A percentile compares a stretch with the other conserved stretches of the same genome.
phyloP scores from a whole-genome alignment of 2,797 vertebrate species.

The Cyclura pinguis region DNA sequence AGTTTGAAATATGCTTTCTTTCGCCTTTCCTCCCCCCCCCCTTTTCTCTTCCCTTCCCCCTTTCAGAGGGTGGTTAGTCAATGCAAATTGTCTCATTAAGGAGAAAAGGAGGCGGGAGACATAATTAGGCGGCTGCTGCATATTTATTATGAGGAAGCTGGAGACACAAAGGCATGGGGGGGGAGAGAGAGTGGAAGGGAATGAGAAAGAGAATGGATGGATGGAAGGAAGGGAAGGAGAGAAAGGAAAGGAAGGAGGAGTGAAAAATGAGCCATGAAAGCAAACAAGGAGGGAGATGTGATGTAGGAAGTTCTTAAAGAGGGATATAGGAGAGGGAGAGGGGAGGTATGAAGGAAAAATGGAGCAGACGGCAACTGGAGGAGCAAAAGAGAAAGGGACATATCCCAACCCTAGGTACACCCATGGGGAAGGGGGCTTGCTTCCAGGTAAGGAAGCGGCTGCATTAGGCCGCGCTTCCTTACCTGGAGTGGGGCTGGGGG shows the following conservation, averaged over 20 bases:
- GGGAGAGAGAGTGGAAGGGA: neutral
- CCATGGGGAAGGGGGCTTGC: neutral
- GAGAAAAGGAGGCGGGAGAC: slow-evolving; percentile 30
- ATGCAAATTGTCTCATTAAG: slow-evolving; percentile 64
- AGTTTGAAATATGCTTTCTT: neutral
- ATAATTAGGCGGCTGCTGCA: slow-evolving; percentile 41
- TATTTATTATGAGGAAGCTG: slow-evolving; percentile 33
- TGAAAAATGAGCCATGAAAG: neutral
- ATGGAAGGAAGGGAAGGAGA: neutral
- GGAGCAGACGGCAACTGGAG: neutral
- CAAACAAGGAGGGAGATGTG: neutral
- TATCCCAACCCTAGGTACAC: neutral
- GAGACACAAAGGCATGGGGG: slow-evolving; percentile 18
- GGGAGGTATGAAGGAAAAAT: neutral
- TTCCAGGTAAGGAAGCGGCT: neutral
- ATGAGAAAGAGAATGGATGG: neutral
- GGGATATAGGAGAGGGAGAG: neutral
- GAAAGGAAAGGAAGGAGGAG: neutral
- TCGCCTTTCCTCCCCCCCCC: no score
- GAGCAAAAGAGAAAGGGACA: neutral
- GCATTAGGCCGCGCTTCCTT: neutral
- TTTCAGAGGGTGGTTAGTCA: slow-evolving; percentile 14
- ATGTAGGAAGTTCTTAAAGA: neutral
- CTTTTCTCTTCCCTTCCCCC: neutral
- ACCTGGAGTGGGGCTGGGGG: no score